Base-by-base conservation (phyloP, 2,888 invertebrate genomes). In the Pterostichus niger region DNA sequence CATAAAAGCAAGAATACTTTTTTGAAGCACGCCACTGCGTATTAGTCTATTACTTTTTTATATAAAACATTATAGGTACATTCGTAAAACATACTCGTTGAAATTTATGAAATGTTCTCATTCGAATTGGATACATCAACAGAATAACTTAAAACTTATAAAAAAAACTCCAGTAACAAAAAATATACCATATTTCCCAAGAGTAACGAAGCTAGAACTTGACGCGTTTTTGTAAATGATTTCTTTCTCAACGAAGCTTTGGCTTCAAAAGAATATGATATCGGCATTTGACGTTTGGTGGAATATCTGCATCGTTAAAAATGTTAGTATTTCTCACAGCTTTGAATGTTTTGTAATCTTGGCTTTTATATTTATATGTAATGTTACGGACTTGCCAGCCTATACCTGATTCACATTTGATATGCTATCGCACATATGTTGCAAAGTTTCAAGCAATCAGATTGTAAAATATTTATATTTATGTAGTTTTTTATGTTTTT, bases 381-480 rank as follows among this genome's bases (percentile, higher is more conserved):
- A 11, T 24, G 17, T 59, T 31, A 59, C 59, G 11, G 7, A 15
- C 11, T 17, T 24, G 40, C 31, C 24, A 59, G 59, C 9, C 11
- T 40, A 6, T 24, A 59, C 31, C 59, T 59, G 59, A 59, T 59
- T 7, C 31, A 24, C 17, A 59, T 59, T 59, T 59, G 59, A 59
- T 59, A 31, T 31, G 59, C 59, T 40, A 24, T 31, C 17, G 59
- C 59, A 59, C 40, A 59, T 59, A 31, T 59, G 59, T 59, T 59
- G 5, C 59, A 3, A 56, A 24, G 59, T 59, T 59, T 59, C 11
- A 59, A 31, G 31, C 40, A 59, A 59, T 24, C 24, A 7, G 2
- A 31, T 31, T 59, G 24, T 59, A 59, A 59, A 11, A 59, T 59
- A 59, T 59, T 59, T 59, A 24, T 59, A 59, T 59, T 59, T 59